A percentile compares a stretch with the other conserved stretches of the same genome.
These are phyloP conservation scores for Caenorhabditis afra DNA, from an alignment of 2,888 invertebrate genomes.

Conservation along the genomic window DNA sequence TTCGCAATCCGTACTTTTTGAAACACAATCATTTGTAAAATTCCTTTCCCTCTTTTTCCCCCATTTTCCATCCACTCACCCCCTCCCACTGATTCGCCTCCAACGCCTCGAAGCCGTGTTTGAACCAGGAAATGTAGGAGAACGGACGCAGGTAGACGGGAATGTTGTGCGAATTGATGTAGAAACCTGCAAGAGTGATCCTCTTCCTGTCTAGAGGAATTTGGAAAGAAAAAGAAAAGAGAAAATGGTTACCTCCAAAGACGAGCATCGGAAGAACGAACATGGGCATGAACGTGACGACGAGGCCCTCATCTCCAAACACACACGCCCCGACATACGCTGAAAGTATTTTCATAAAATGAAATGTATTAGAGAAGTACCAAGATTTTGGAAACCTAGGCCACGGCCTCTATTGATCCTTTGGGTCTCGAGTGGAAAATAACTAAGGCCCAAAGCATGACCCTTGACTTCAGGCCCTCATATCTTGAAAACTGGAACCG, in stretches of 20 bases:
- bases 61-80: too few relatives aligned
- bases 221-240: background rate
- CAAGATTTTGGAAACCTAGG: too few relatives aligned
- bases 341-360: conserved; percentile 40
- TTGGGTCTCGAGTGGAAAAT: too few relatives aligned
- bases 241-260: conserved; percentile 59
- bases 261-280: conserved; percentile 73
- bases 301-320: conserved; percentile 73
- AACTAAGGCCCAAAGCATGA: too few relatives aligned
- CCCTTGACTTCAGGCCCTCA: too few relatives aligned
- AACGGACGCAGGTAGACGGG: conserved; percentile 67
- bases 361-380: too few relatives aligned
- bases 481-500: too few relatives aligned
- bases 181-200: conserved; percentile 64
- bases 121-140: conserved; percentile 74
- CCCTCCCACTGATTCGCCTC: conserved; percentile 72
- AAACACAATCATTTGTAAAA: too few relatives aligned
- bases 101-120: conserved; percentile 74
- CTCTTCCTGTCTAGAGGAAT: too few relatives aligned
- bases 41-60: too few relatives aligned
- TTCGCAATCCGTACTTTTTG: too few relatives aligned
- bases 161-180: conserved; percentile 71
- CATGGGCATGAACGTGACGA: conserved; percentile 74
- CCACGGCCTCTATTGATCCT: too few relatives aligned
- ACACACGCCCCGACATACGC: conserved; percentile 74